Evolutionary conservation across 2,113 vertebrate species (phyloP).

Genomic region (Hypanus sabinus): DNA sequence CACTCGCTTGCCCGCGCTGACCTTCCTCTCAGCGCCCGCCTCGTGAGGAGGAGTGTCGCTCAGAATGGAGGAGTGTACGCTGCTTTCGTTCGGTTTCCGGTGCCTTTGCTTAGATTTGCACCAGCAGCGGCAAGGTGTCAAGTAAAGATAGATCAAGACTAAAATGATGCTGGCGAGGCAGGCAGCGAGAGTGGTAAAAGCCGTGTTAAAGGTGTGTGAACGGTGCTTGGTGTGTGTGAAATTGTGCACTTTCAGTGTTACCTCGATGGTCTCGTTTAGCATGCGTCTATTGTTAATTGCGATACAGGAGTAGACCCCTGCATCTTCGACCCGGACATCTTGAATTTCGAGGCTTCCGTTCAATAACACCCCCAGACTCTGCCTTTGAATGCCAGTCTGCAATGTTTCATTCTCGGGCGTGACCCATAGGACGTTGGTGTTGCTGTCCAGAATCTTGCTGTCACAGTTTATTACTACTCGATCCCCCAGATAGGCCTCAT

Average conservation of each 20-base stretch:
- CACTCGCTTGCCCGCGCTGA: conserved; percentile 68
- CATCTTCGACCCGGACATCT: conserved; percentile 58
- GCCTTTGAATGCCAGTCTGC: conserved; percentile 48
- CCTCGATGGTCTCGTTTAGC: conserved; percentile 56
- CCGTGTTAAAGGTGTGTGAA: conserved; percentile 70
- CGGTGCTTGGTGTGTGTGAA: conserved; percentile 52
- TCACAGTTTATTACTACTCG: conserved; percentile 64
- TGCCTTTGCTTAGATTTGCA: conserved; percentile 51
- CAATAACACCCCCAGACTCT: conserved; percentile 54
- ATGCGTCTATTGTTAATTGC: conserved; percentile 55
- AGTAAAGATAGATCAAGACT: conserved; percentile 75
- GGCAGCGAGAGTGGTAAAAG: conserved; percentile 75
- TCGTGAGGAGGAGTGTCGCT: conserved; percentile 50
- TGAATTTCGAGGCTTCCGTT: conserved; percentile 70
- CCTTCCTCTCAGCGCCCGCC: conserved; percentile 53
- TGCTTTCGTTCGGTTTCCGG: conserved; percentile 53
- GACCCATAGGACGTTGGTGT: conserved; percentile 59
- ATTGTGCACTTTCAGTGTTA: conserved; percentile 65
- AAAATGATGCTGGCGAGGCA: conserved; percentile 75
- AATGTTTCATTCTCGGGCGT: conserved; percentile 57
- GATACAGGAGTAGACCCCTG: conserved; percentile 65
- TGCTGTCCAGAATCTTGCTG: conserved; percentile 48
- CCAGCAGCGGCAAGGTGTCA: conserved; percentile 69
- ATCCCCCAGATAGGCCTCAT: conserved; percentile 59
- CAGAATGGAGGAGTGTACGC: conserved; percentile 52